Percentiles rank a stretch among this genome's conserved stretches.
phyloP scores from a whole-genome alignment of 1,140 invertebrate species.

The Monomorium pharaonis region DNA sequence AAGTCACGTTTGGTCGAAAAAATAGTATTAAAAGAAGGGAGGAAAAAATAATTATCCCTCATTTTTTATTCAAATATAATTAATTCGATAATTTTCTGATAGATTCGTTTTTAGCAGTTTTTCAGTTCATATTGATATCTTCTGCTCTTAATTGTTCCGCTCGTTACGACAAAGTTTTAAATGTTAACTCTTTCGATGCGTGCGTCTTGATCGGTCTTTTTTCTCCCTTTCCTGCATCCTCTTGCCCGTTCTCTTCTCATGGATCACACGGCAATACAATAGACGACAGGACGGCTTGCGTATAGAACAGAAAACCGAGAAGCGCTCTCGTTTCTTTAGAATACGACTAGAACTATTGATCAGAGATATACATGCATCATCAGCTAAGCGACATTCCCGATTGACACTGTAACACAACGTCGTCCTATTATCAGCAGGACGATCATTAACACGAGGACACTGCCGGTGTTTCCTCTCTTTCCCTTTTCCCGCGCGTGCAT shows the following conservation, averaged over 20 bases:
- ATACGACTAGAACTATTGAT: conserved; percentile 4
- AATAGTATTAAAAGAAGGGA: neutral
- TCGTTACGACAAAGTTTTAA: neutral
- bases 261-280: conserved; percentile 12
- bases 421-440: conserved; percentile 9
- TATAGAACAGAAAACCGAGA: neutral
- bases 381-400: conserved; percentile 3
- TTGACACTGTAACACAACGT: neutral
- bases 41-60: neutral
- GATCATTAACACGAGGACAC: conserved; percentile 26
- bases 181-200: neutral
- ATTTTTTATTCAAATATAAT: neutral
- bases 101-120: conserved; percentile 3
- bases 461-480: conserved; percentile 19
- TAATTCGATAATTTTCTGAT: conserved; percentile 14
- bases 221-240: neutral
- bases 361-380: conserved; percentile 1
- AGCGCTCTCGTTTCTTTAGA: neutral
- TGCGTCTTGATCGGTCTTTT: neutral
- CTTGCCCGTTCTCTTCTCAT: neutral
- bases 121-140: neutral
- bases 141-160: neutral
- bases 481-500: neutral
- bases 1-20: conserved; percentile 23
- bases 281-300: conserved; percentile 10